These are phyloP conservation scores for Phataginus tricuspis DNA, from an alignment of 2,797 vertebrate species.

Conservation along the genomic window DNA sequence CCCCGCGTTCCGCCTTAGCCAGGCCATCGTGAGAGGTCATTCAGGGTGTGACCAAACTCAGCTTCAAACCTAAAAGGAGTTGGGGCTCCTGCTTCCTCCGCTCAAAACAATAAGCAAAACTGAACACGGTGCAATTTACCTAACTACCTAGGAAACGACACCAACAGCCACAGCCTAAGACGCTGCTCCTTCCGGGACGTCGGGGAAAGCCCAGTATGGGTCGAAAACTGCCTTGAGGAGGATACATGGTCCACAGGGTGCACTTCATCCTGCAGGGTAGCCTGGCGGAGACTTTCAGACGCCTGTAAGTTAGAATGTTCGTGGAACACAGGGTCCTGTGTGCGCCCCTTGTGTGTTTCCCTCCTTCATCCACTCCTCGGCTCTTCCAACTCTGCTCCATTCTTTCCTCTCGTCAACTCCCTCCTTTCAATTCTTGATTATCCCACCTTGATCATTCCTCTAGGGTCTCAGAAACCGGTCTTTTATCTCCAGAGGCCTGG, in stretches of 20 bases:
- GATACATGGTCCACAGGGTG: background rate
- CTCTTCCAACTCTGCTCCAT: background rate
- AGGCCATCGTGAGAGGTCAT: constrained; percentile 60
- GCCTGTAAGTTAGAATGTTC: background rate
- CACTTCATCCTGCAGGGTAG: background rate
- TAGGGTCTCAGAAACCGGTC: background rate
- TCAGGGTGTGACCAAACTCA: constrained; percentile 29
- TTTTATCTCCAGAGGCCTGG: background rate
- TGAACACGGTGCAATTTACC: constrained; percentile 49
- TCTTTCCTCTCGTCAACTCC: background rate
- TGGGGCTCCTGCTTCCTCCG: constrained; percentile 52
- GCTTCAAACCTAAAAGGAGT: background rate
- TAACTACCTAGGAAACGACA: constrained; percentile 78
- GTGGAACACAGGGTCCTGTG: accelerated
- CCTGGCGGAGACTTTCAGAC: background rate
- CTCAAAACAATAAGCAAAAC: constrained; percentile 60
- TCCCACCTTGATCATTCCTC: background rate
- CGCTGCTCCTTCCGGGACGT: background rate
- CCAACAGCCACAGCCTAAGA: constrained; percentile 67
- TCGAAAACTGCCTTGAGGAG: background rate
- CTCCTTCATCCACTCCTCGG: background rate
- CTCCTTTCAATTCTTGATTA: background rate
- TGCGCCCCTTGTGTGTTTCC: background rate
- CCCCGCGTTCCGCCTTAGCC: constrained; percentile 18
- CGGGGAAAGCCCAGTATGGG: background rate